Conservation (phyloP, 2,113 vertebrate species). For the Nothobranchius kuhntae region DNA sequence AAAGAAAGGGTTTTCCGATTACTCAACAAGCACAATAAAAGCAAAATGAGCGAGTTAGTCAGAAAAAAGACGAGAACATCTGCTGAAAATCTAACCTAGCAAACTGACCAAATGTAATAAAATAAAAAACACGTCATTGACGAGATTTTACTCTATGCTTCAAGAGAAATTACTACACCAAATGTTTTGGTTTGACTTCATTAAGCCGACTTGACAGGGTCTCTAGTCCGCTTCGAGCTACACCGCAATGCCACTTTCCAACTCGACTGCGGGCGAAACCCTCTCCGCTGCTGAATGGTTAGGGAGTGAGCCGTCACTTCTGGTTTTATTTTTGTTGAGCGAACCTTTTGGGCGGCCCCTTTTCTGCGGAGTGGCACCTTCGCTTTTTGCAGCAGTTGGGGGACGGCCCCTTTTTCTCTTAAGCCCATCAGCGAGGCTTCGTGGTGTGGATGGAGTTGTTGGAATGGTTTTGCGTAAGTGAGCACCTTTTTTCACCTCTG, state of each 20-base stretch:
- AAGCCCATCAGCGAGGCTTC: not conserved
- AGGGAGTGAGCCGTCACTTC: not conserved
- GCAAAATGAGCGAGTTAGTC: conserved; percentile 45
- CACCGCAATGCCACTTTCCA: conserved; percentile 2
- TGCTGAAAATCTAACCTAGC: conserved; percentile 36
- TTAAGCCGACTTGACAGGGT: conserved; percentile 27
- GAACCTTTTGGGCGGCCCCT: conserved; percentile 64
- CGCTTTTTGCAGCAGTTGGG: conserved; percentile 10
- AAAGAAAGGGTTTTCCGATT: no score
- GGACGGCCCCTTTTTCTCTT: conserved; percentile 64
- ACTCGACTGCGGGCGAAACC: not conserved
- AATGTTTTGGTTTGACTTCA: conserved; percentile 39
- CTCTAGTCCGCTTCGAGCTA: not conserved
- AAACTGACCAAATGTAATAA: conserved; percentile 42
- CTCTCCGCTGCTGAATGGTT: conserved; percentile 11
- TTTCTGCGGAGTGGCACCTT: conserved; percentile 18
- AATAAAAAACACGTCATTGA: conserved; percentile 40
- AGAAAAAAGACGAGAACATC: conserved; percentile 3
- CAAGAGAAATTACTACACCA: conserved; percentile 35
- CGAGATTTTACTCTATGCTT: conserved; percentile 44
- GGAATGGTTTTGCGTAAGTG: conserved; percentile 53
- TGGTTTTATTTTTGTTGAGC: conserved; percentile 35
- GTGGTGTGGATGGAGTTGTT: not conserved
- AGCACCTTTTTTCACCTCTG: conserved; percentile 54
- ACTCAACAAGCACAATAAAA: conserved; percentile 32